Conservation (phyloP, 2,113 vertebrate species). For the Aldabrachelys gigantea region DNA sequence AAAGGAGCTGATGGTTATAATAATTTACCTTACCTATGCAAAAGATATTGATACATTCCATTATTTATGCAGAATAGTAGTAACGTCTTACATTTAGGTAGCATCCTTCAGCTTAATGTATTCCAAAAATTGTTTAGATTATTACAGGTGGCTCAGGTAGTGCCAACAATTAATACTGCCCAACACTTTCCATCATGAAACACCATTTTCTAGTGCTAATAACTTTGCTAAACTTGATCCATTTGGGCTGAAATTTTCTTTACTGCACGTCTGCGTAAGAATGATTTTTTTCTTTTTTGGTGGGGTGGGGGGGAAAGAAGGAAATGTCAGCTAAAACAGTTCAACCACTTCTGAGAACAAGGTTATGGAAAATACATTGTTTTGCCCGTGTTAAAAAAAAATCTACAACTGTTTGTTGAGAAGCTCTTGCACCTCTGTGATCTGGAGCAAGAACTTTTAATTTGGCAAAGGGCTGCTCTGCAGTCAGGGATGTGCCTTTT, state of each 20-base stretch:
- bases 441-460: rapidly evolving
- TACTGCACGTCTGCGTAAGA: neutral
- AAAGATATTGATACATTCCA: neutral
- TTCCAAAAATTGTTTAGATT: neutral
- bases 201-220: neutral
- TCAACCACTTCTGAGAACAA: neutral
- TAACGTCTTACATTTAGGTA: neutral
- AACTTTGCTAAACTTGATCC: neutral
- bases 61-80: neutral
- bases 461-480: neutral
- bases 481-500: neutral
- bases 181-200: neutral
- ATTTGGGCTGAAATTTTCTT: neutral
- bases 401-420: neutral
- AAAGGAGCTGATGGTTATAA: neutral
- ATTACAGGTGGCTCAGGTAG: neutral
- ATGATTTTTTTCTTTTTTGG: neutral
- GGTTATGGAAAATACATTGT: neutral
- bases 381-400: neutral
- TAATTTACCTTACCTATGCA: neutral
- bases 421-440: neutral
- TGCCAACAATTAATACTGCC: neutral
- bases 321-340: neutral
- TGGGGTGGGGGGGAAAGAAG: neutral
- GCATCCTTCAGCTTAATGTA: neutral